Evolutionary conservation across 2,113 vertebrate species (phyloP).

Genomic region (Corynorhinus townsendii): DNA sequence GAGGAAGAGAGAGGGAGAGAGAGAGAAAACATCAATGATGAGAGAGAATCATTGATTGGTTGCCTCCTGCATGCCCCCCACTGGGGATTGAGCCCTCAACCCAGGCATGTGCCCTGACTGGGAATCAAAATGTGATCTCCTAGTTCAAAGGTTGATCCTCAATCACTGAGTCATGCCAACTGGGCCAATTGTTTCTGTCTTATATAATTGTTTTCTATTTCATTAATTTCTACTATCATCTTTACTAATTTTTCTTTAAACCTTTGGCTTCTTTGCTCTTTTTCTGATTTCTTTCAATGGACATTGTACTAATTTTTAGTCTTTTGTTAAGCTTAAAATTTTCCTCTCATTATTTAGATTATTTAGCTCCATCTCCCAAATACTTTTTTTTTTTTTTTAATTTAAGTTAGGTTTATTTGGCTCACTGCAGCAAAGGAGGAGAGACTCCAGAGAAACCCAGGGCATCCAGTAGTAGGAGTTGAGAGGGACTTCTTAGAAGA

Average conservation of each 20-base stretch:
- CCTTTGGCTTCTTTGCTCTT: neutral
- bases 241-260: neutral
- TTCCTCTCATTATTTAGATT: neutral
- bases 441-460: neutral
- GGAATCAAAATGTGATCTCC: too few relatives aligned
- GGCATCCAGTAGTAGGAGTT: neutral
- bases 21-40: too few relatives aligned
- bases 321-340: neutral
- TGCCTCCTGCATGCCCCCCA: too few relatives aligned
- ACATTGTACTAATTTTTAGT: neutral
- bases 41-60: too few relatives aligned
- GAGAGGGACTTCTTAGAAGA: neutral
- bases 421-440: neutral
- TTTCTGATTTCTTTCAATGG: neutral
- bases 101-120: too few relatives aligned
- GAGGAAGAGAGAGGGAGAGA: too few relatives aligned
- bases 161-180: too few relatives aligned
- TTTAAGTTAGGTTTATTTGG: neutral
- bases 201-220: constrained; percentile 1
- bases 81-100: too few relatives aligned
- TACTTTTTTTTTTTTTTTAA: neutral
- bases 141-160: too few relatives aligned
- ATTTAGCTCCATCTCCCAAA: neutral
- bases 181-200: neutral
- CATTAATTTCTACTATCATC: neutral